Evolutionary conservation across 2,113 vertebrate species (phyloP).

Genomic region (Thinocorus orbignyianus): DNA sequence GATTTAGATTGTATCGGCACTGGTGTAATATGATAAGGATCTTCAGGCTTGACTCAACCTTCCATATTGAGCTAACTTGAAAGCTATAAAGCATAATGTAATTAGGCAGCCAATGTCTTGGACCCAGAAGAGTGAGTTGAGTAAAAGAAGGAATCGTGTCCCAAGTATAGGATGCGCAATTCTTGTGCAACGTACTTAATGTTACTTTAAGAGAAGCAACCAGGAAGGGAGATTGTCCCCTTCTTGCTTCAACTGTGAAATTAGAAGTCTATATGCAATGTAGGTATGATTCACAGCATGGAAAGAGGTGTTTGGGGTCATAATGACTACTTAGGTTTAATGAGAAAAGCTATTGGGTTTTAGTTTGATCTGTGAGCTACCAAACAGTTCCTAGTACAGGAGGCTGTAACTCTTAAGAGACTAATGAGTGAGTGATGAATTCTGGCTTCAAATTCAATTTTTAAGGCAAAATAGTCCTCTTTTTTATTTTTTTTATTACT

Average conservation of each 20-base stretch:
- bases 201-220: neutral
- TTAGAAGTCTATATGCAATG: neutral
- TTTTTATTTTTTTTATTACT: neutral
- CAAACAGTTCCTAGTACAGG: neutral
- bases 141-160: neutral
- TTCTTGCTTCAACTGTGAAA: neutral
- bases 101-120: neutral
- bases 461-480: neutral
- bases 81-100: constrained; percentile 27
- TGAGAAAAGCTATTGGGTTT: neutral
- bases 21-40: constrained; percentile 41
- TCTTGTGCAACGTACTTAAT: neutral
- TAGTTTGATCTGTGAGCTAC: neutral
- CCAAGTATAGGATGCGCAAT: neutral
- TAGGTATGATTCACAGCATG: neutral
- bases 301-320: neutral
- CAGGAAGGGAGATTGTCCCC: neutral
- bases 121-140: neutral
- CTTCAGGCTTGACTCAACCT: constrained; percentile 14
- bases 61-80: neutral
- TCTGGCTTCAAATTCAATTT: neutral
- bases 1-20: constrained; percentile 35
- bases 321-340: neutral
- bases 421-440: neutral
- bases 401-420: neutral